These are phyloP conservation scores for Buphagus erythrorhynchus DNA, from an alignment of 2,797 vertebrate genomes.

Conservation along the genomic window DNA sequence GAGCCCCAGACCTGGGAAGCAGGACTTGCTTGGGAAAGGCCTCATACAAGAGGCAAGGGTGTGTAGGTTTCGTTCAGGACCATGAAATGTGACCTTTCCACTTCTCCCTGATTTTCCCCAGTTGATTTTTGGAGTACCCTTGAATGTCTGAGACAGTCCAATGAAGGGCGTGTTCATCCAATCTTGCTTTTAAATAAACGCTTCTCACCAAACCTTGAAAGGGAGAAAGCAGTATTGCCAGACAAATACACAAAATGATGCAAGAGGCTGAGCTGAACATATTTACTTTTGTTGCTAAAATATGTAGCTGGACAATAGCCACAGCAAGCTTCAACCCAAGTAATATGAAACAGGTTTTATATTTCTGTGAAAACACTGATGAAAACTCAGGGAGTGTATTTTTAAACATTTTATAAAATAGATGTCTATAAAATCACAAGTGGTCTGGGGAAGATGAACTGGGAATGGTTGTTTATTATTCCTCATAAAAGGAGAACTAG, in stretches of 20 bases:
- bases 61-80: neutral
- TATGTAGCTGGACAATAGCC: neutral
- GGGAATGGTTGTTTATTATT: conserved; percentile 7
- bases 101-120: neutral
- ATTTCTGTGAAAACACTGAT: neutral
- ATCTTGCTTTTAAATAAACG: neutral
- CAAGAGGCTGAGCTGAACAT: neutral
- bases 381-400: conserved; percentile 14
- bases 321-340: neutral
- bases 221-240: neutral
- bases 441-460: neutral
- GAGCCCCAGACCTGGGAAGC: neutral
- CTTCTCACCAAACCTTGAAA: neutral
- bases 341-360: conserved; percentile 23
- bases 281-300: conserved; percentile 1
- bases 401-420: neutral
- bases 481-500: neutral
- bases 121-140: neutral
- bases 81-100: neutral
- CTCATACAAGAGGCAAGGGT: neutral
- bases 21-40: neutral
- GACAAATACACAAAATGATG: neutral
- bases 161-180: neutral
- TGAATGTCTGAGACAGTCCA: neutral
- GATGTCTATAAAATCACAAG: conserved; percentile 14